phyloP scores from a whole-genome alignment of 2,113 vertebrate genomes.

The Clinocottus analis region DNA sequence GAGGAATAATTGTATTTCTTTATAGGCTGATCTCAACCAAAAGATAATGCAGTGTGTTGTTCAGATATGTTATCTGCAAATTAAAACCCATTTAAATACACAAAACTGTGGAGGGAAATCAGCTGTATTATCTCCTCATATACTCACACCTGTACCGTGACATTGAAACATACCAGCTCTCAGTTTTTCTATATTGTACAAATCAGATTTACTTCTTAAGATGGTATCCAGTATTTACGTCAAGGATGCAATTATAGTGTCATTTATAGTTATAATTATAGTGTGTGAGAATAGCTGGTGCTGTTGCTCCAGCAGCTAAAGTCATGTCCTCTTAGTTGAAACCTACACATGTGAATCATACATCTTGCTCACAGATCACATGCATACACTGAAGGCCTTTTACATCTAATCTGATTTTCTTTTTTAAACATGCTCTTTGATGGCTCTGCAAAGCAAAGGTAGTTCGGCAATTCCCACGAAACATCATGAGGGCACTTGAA shows the following conservation, averaged over 20 bases:
- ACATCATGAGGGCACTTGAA: conserved; percentile 62
- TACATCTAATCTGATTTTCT: conserved; percentile 72
- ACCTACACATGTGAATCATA: conserved; percentile 53
- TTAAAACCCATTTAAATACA: not conserved
- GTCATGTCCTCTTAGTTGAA: conserved; percentile 15
- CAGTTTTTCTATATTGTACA: not conserved
- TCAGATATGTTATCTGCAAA: not conserved
- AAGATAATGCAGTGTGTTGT: conserved; percentile 4
- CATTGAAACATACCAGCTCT: not conserved
- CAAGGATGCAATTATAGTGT: not conserved
- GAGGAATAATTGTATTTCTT: conserved; percentile 40
- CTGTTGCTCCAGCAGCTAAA: conserved; percentile 17
- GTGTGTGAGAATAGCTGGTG: conserved; percentile 12
- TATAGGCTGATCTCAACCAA: conserved; percentile 21
- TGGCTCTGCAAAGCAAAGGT: conserved; percentile 49
- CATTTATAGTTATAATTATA: too few relatives aligned
- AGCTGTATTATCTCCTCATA: not conserved
- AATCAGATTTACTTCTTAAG: not conserved
- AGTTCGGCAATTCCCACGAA: conserved; percentile 58
- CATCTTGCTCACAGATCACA: conserved; percentile 41
- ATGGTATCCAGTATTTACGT: not conserved
- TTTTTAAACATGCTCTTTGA: conserved; percentile 68
- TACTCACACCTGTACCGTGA: not conserved
- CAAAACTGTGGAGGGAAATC: conserved; percentile 15
- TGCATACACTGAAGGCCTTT: conserved; percentile 43